A percentile compares a stretch with the other conserved stretches of the same genome.
phyloP scores from a whole-genome alignment of 2,113 vertebrate genomes.

The Cairina moschata region DNA sequence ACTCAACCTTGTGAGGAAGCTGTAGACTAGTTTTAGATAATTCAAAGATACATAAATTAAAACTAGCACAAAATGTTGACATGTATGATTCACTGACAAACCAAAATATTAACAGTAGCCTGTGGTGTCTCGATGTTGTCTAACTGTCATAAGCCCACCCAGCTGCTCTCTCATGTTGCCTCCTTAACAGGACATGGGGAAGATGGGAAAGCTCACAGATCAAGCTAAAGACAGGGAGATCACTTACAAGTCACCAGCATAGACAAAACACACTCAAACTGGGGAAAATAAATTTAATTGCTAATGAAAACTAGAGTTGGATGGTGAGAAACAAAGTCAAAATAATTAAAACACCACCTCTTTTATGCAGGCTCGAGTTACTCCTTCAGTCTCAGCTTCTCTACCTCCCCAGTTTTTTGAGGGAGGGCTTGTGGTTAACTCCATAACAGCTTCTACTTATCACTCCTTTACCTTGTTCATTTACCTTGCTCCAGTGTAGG shows the following conservation, averaged over 20 bases:
- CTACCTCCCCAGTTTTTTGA: not conserved
- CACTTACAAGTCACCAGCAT: not conserved
- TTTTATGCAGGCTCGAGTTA: not conserved
- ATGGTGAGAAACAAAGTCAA: not conserved
- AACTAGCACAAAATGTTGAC: not conserved
- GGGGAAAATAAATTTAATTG: not conserved
- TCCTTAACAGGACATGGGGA: not conserved
- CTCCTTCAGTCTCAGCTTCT: not conserved
- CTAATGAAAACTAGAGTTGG: not conserved
- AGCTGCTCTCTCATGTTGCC: not conserved
- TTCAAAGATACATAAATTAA: not conserved
- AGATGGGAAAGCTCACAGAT: not conserved
- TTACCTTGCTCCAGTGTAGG: not conserved
- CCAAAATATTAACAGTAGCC: not conserved
- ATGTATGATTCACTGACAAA: not conserved
- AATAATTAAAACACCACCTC: not conserved
- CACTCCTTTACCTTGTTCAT: not conserved
- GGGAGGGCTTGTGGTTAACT: accelerated
- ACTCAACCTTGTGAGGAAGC: too few relatives aligned
- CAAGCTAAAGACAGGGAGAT: not conserved
- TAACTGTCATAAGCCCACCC: accelerated
- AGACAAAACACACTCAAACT: not conserved
- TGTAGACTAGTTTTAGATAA: not conserved
- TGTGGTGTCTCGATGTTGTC: not conserved
- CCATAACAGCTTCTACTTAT: not conserved